Evolutionary conservation across 2,113 vertebrate genomes (phyloP), one percentile per base, ranked within the genome.

Genomic region (Heloderma charlesbogerti): DNA sequence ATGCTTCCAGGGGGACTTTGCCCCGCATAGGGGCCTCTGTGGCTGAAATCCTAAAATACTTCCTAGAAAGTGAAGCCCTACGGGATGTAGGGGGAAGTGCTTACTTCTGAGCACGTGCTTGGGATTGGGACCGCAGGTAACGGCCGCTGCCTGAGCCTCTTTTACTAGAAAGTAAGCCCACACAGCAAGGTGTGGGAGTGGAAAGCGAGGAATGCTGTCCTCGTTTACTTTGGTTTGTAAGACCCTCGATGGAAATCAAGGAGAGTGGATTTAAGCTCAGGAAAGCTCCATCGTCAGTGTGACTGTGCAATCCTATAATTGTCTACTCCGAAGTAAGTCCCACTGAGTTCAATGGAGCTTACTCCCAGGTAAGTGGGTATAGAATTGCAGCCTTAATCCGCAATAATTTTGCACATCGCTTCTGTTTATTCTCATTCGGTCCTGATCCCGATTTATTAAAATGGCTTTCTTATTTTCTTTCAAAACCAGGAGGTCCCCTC

Each of bases 401-500:
- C 22, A 63, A 63, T 63, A 63, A 63, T 22, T 60, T 63, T 63
- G 60, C 60, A 18, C 5, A 22, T 63, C 20, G 20, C 60, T 22
- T 22, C 60, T 63, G 1, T 54, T 84, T 66, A 54, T 15, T 48
- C 31, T 20, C 15, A 34, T 16, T 74, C 16, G 16, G 13, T 20
- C 45, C 7, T 71, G 1, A 9, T 20, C 6, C 66, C 18, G 3
- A 5, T 82, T 57, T 71, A 5, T 7, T 51, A 25, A 77, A 31
- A 43, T 31, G 29, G 2, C 79, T 37, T 25, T 45, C 27, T 31
- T 12, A 4, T 40, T 9, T 34, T 92, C 80, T 37, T 71, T 37
- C 45, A 43, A 57, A 40, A 80, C 63, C 92, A 98, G 97, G 96
- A 96, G 96, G 96, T 96, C 95, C 97, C 88, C 92, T 66, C 92